Conservation (phyloP, 2,113 vertebrate species). For the Trogon surrucura region DNA sequence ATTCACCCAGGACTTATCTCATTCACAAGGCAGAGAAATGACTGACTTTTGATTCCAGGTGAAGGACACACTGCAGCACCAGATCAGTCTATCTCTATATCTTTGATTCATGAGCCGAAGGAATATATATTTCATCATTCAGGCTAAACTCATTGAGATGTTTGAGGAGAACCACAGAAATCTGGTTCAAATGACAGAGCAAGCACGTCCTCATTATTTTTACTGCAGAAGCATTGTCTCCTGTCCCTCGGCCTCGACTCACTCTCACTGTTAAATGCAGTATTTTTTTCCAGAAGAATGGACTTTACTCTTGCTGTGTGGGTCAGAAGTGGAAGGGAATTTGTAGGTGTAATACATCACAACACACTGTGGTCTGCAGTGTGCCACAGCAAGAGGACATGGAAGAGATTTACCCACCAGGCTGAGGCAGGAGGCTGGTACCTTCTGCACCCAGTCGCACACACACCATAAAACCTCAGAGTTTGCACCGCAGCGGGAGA, state of each 20-base stretch:
- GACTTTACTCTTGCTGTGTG: background rate
- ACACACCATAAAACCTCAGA: fast-evolving
- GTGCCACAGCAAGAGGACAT: fast-evolving
- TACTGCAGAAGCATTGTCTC: background rate
- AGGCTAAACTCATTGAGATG: background rate
- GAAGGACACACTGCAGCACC: conserved; percentile 1
- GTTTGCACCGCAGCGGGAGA: background rate
- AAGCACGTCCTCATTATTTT: background rate
- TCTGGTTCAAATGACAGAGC: background rate
- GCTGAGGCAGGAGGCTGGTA: background rate
- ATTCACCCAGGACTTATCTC: conserved; percentile 37
- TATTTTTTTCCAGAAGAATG: background rate
- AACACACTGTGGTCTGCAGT: fast-evolving
- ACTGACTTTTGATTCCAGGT: conserved; percentile 37
- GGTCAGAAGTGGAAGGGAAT: background rate
- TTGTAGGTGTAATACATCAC: background rate
- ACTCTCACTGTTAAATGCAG: background rate
- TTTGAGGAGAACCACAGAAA: background rate
- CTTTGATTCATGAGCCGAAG: conserved; percentile 2
- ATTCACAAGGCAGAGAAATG: background rate
- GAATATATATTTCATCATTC: background rate
- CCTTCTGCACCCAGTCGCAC: background rate
- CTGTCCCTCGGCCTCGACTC: background rate
- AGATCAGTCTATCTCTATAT: background rate
- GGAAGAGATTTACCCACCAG: background rate